Evolutionary conservation across 2,888 invertebrate genomes (phyloP).

Genomic region (Thereva nobilitata): DNA sequence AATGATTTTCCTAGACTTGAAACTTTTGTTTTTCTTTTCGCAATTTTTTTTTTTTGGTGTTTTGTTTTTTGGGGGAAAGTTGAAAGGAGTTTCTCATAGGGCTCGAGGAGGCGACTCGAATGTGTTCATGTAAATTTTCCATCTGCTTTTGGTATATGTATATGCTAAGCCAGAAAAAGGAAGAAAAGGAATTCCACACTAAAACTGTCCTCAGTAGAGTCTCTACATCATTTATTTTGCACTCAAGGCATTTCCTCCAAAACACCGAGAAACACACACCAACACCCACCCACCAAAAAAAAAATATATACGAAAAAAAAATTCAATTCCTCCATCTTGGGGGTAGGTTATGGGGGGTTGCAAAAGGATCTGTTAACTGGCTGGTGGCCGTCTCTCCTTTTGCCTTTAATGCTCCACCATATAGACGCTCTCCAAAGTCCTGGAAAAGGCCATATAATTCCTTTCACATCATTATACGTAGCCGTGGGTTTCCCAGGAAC

Average conservation of each 20-base stretch:
- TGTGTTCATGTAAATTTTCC: conserved; percentile 24
- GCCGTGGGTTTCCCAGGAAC: conserved; percentile 15
- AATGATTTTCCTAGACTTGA: neutral
- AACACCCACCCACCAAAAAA: too few relatives aligned
- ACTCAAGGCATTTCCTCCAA: too few relatives aligned
- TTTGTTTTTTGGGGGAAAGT: too few relatives aligned
- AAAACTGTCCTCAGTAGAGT: conserved; percentile 16
- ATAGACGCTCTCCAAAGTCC: neutral
- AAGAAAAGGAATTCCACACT: conserved; percentile 2
- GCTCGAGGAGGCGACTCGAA: conserved; percentile 3
- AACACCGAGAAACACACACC: too few relatives aligned
- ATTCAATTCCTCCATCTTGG: too few relatives aligned
- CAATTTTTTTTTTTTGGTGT: too few relatives aligned
- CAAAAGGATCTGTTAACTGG: too few relatives aligned
- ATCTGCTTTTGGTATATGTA: conserved; percentile 23
- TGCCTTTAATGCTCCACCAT: neutral
- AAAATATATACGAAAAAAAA: too few relatives aligned
- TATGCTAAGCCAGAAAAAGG: conserved; percentile 1
- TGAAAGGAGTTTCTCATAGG: neutral
- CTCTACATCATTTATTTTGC: neutral
- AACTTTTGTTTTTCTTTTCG: neutral
- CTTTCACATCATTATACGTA: conserved; percentile 13
- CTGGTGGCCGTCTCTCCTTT: too few relatives aligned
- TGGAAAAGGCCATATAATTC: neutral
- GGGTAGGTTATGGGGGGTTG: too few relatives aligned